Conservation (phyloP, 2,797 vertebrate genomes). For the Enteromius afrohamiltoni region DNA sequence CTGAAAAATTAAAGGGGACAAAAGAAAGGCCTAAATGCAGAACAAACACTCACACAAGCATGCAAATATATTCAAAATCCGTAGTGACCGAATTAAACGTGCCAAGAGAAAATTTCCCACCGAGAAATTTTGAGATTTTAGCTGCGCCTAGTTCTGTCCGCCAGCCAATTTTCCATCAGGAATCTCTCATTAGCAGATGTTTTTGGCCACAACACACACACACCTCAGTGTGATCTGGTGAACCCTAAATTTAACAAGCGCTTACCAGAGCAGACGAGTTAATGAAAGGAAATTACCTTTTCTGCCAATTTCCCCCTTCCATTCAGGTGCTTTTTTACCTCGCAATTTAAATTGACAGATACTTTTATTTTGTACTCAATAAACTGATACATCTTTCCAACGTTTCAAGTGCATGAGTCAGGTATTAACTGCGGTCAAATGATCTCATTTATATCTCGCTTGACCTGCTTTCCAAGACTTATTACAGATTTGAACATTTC, state of each 20-base stretch:
- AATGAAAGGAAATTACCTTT: conserved; percentile 91
- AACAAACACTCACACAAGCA: conserved; percentile 23
- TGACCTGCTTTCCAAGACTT: conserved; percentile 53
- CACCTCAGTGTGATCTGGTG: conserved; percentile 73
- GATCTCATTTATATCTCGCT: conserved; percentile 18
- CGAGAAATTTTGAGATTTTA: conserved; percentile 52
- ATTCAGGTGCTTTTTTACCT: conserved; percentile 74
- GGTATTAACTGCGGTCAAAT: conserved; percentile 52
- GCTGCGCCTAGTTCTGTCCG: conserved; percentile 38
- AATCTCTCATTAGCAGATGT: conserved; percentile 88
- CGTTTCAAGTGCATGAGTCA: background rate
- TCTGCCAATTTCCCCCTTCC: conserved; percentile 78
- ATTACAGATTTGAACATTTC: conserved; percentile 71
- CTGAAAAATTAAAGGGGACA: conserved; percentile 76
- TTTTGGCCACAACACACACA: conserved; percentile 71
- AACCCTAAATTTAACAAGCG: conserved; percentile 89
- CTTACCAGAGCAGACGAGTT: conserved; percentile 87
- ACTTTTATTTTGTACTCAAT: conserved; percentile 31
- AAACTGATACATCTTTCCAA: conserved; percentile 2
- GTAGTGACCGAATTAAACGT: conserved; percentile 41
- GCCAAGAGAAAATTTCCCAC: conserved; percentile 55
- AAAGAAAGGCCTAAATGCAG: conserved; percentile 62
- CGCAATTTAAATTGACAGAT: conserved; percentile 67
- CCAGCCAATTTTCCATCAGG: conserved; percentile 69
- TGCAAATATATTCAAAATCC: conserved; percentile 41